phyloP scores from a whole-genome alignment of 2,113 vertebrate species.

The Spermophilus dauricus region DNA sequence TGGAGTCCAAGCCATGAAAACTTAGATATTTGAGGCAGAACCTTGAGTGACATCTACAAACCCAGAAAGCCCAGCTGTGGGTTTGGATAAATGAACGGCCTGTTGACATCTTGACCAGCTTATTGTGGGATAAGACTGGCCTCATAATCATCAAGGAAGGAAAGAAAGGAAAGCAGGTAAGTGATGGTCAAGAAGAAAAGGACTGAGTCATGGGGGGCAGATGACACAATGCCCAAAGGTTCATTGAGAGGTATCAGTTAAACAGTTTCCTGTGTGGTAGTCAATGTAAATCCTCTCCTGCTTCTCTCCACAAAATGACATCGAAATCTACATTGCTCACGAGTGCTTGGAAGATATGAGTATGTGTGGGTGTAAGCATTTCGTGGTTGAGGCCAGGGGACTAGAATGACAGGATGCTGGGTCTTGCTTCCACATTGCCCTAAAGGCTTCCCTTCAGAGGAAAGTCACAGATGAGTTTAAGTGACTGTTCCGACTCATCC shows the following conservation, averaged over 20 bases:
- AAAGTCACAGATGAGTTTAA: background rate
- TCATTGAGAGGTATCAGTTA: background rate
- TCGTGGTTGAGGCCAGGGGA: background rate
- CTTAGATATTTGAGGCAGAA: background rate
- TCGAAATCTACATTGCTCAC: background rate
- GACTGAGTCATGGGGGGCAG: background rate
- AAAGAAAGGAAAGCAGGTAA: background rate
- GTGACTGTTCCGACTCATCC: background rate
- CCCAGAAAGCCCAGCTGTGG: background rate
- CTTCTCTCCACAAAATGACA: background rate
- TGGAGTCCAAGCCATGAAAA: background rate
- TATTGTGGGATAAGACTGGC: background rate
- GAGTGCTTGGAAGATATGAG: background rate
- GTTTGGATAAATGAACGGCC: background rate
- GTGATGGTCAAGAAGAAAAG: background rate
- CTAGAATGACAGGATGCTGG: background rate
- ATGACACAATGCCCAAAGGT: accelerated
- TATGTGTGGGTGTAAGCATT: background rate
- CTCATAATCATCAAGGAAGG: background rate
- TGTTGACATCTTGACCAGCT: background rate
- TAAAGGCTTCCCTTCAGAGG: background rate
- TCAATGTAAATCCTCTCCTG: background rate
- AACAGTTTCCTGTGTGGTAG: background rate
- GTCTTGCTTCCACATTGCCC: background rate
- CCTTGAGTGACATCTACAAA: background rate